Percentiles rank a stretch among this genome's conserved stretches.
Conservation (phyloP, 2,888 invertebrate species). For the Caenorhabditis sp. region DNA sequence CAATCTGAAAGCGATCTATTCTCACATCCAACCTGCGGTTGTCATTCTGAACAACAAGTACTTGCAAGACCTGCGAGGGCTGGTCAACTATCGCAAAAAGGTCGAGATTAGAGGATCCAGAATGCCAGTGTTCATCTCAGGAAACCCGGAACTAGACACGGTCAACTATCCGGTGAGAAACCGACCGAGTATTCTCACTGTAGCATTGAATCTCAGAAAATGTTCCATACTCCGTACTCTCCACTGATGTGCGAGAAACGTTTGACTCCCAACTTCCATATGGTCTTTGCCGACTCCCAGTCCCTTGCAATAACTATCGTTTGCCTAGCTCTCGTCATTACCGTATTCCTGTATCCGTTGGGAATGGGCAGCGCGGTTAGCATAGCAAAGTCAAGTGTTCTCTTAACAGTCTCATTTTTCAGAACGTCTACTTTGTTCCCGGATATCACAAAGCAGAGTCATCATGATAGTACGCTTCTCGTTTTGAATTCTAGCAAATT, state of each 20-base stretch:
- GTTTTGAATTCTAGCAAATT: neutral
- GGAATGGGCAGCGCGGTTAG: conserved; percentile 33
- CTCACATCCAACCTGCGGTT: conserved; percentile 10
- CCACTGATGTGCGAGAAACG: conserved; percentile 36
- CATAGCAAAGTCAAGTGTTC: neutral
- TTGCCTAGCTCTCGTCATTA: conserved; percentile 4
- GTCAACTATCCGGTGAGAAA: conserved; percentile 21
- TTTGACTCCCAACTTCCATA: conserved; percentile 22
- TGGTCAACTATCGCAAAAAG: conserved; percentile 24
- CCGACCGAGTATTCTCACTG: neutral
- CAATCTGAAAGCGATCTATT: conserved; percentile 3
- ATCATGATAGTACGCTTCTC: neutral
- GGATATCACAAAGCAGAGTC: conserved; percentile 27
- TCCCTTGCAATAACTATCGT: conserved; percentile 7
- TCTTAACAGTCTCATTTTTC: neutral
- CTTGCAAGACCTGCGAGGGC: conserved; percentile 32
- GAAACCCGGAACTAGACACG: conserved; percentile 34
- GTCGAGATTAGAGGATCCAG: neutral
- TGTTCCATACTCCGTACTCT: conserved; percentile 30
- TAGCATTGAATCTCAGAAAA: too few species aligned
- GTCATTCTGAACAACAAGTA: conserved; percentile 32
- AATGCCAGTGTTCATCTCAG: conserved; percentile 39
- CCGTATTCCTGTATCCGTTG: conserved; percentile 20
- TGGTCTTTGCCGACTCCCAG: conserved; percentile 25
- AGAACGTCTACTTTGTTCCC: conserved; percentile 44